These are phyloP conservation scores for Aplysina aerophoba DNA, from an alignment of 37 sponge, comb jelly and placozoan genomes.

Conservation along the genomic window DNA sequence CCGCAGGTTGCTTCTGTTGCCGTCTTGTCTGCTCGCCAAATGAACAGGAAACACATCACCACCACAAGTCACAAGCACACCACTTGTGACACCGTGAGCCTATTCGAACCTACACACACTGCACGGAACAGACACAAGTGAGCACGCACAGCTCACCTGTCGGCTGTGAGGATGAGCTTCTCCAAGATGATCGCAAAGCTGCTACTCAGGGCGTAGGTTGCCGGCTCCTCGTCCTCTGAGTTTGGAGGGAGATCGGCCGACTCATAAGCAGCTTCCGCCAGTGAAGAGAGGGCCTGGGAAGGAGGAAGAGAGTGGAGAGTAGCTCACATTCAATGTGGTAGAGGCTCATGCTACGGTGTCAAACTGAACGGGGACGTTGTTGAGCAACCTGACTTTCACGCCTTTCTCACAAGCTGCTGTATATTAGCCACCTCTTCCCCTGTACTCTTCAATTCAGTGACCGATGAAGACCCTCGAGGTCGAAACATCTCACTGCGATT, in stretches of 20 bases:
- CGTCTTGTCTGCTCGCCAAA: slow-evolving; percentile 56
- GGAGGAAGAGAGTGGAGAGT: not conserved
- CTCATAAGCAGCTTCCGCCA: slow-evolving; percentile 95
- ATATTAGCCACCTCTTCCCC: not conserved
- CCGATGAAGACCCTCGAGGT: too few species aligned
- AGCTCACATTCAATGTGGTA: too few species aligned
- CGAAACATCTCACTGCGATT: too few species aligned
- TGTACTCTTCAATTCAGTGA: not conserved
- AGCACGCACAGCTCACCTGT: slow-evolving; percentile 50
- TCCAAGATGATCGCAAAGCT: slow-evolving; percentile 67
- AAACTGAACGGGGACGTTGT: too few species aligned
- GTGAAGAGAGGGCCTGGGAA: slow-evolving; percentile 88
- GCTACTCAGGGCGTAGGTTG: slow-evolving; percentile 80
- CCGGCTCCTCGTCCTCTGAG: slow-evolving; percentile 63
- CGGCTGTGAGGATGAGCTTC: slow-evolving; percentile 76
- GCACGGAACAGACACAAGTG: too few species aligned
- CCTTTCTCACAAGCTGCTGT: not conserved
- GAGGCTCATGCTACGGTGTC: too few species aligned
- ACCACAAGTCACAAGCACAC: not conserved
- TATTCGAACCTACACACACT: too few species aligned
- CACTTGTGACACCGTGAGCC: too few species aligned
- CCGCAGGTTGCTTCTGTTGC: slow-evolving; percentile 64
- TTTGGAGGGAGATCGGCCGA: slow-evolving; percentile 33
- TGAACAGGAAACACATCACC: not conserved
- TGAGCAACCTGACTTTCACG: too few species aligned